Evolutionary conservation across 2,888 invertebrate genomes (phyloP), one percentile per base, ranked within the genome.

Genomic region (Agriopis aurantiaria): DNA sequence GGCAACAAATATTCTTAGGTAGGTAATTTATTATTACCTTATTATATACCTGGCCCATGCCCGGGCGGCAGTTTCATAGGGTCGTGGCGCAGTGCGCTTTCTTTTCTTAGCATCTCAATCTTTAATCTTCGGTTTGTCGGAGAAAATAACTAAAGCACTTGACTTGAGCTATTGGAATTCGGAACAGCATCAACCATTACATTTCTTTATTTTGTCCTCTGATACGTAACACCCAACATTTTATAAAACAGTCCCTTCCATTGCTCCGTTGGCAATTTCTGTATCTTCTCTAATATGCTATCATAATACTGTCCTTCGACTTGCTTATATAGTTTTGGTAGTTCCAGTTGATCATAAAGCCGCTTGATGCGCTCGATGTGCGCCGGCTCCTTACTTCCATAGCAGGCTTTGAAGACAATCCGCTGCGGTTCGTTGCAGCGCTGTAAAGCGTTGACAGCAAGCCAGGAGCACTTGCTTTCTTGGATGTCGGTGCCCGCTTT

Each of bases 401-500:
- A 98, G 86, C 96, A 96, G 68, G 96, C 95, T 76, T 95, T 90
- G 88, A 98, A 95, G 45, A 88, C 85, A 4, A 77, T 73, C 67
- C 95, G 95, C 81, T 98, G 97, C 6, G 95, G 92, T 0, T 95
- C 91, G 63, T 93, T 96, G 17, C 96, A 97, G 58, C 96, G 95
- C 87, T 97, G 96, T 73, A 98, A 94, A 41, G 67, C 97, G 98
- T 97, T 96, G 0, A 98, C 97, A 0, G 97, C 96, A 49, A 98
- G 91, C 99, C 99, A 99, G 0, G 98, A 96, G 88, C 99, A 99
- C 90, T 99, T 99, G 53, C 98, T 98, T 82, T 98, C 98, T 85
- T 97, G 96, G 77, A 99, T 99, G 83, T 99, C 99, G 0, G 96
- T 97, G 6, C 98, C 97, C 14, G 96, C 90, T 94, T 99, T 99